phyloP scores from a whole-genome alignment of 1,140 invertebrate genomes.

The Wiebesia pumilae region DNA sequence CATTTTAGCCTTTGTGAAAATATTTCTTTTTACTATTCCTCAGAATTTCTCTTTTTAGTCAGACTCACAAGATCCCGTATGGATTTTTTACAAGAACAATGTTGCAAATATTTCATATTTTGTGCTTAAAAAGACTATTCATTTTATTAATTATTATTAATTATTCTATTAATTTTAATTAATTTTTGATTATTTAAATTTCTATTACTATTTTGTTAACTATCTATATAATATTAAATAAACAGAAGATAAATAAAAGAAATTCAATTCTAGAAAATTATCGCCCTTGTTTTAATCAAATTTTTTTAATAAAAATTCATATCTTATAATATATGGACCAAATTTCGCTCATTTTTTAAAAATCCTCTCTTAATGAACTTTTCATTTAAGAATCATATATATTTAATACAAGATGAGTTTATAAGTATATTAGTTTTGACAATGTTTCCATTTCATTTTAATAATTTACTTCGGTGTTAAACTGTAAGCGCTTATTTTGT shows the following conservation, averaged over 20 bases:
- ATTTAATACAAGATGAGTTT: slow-evolving; percentile 13
- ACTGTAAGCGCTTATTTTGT: not conserved
- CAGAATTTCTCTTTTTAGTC: slow-evolving; percentile 9
- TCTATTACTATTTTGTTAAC: not conserved
- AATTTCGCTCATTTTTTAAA: slow-evolving; percentile 21
- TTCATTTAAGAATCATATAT: slow-evolving; percentile 34
- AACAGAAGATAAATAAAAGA: not conserved
- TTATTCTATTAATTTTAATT: no score
- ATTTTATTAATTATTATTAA: not conserved
- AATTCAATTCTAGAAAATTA: not conserved
- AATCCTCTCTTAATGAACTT: slow-evolving; percentile 40
- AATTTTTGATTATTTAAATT: not conserved
- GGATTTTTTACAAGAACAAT: slow-evolving; percentile 24
- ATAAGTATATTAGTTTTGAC: not conserved
- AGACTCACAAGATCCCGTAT: not conserved
- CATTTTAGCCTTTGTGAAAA: not conserved
- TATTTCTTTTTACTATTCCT: slow-evolving; percentile 33
- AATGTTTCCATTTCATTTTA: not conserved
- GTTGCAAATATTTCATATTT: not conserved
- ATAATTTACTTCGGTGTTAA: not conserved
- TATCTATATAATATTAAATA: no score
- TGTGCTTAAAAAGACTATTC: not conserved
- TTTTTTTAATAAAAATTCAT: not conserved
- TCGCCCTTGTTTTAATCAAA: not conserved
- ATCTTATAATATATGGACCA: not conserved